phyloP scores from a whole-genome alignment of 1,140 invertebrate species.

The Yoshiicerus persimilis region DNA sequence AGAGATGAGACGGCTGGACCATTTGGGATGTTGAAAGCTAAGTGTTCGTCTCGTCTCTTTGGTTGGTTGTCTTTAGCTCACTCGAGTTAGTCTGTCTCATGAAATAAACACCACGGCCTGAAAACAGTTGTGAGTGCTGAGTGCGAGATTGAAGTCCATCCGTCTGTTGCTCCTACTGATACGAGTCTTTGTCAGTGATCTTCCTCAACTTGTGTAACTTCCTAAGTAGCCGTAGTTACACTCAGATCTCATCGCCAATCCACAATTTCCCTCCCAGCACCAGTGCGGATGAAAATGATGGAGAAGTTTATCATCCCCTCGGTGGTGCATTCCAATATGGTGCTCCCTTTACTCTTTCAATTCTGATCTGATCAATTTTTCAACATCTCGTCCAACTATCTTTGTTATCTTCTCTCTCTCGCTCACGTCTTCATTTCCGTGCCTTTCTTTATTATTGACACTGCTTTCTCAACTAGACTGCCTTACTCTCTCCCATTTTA shows the following conservation, averaged over 20 bases:
- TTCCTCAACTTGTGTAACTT: too few relatives aligned
- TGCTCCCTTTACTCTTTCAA: not conserved
- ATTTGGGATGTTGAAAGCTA: slow-evolving; percentile 20
- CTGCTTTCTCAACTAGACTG: not conserved
- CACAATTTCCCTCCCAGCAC: not conserved
- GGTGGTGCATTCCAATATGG: slow-evolving; percentile 21
- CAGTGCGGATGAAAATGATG: slow-evolving; percentile 1
- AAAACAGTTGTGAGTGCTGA: slow-evolving; percentile 16
- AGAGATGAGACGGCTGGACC: slow-evolving; percentile 32
- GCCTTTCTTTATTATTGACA: slow-evolving; percentile 22
- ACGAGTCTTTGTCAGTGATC: not conserved
- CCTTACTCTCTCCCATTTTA: not conserved
- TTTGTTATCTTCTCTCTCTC: not conserved
- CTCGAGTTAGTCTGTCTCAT: not conserved
- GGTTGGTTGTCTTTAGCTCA: slow-evolving; percentile 1
- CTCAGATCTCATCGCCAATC: not conserved
- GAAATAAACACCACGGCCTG: slow-evolving; percentile 9
- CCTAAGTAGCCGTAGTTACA: not conserved
- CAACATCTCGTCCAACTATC: not conserved
- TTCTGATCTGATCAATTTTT: slow-evolving; percentile 21
- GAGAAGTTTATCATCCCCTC: slow-evolving; percentile 10
- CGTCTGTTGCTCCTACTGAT: not conserved
- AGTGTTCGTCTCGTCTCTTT: slow-evolving; percentile 7
- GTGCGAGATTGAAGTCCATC: not conserved
- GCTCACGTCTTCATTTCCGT: not conserved